Evolutionary conservation across 2,797 vertebrate genomes (phyloP).

Genomic region (Microhierax caerulescens): DNA sequence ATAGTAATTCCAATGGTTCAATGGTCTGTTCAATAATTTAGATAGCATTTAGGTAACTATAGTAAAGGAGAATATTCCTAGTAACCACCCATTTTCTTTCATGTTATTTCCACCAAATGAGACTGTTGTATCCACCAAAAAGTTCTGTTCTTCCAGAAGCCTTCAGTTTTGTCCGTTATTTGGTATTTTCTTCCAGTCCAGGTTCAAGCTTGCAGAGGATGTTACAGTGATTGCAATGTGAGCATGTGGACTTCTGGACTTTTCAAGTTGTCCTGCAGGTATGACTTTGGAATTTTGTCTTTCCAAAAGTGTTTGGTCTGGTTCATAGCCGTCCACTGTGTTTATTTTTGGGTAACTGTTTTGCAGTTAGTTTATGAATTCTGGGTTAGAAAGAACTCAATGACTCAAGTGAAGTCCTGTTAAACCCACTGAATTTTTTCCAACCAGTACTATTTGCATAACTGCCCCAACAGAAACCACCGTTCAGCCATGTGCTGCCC

Average conservation of each 20-base stretch:
- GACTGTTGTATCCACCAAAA: background rate
- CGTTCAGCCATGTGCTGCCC: background rate
- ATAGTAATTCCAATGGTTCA: background rate
- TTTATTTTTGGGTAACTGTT: background rate
- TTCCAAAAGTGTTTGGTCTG: background rate
- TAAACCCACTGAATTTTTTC: background rate
- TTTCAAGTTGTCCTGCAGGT: background rate
- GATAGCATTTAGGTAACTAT: background rate
- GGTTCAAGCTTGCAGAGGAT: fast-evolving
- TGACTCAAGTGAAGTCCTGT: background rate
- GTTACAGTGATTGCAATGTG: background rate
- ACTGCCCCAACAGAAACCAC: background rate
- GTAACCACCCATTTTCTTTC: background rate
- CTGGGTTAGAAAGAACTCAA: background rate
- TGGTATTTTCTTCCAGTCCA: background rate
- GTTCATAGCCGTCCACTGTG: background rate
- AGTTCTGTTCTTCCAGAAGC: background rate
- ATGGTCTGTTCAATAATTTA: background rate
- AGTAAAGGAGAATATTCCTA: background rate
- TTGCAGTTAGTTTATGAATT: background rate
- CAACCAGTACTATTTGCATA: background rate
- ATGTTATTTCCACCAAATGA: background rate
- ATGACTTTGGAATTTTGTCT: background rate
- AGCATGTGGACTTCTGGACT: background rate
- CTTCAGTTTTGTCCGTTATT: background rate